Percentiles rank a stretch among this genome's conserved stretches.
These are phyloP conservation scores for Xestia rhomboidea DNA, from an alignment of 2,888 invertebrate genomes.

Conservation along the genomic window DNA sequence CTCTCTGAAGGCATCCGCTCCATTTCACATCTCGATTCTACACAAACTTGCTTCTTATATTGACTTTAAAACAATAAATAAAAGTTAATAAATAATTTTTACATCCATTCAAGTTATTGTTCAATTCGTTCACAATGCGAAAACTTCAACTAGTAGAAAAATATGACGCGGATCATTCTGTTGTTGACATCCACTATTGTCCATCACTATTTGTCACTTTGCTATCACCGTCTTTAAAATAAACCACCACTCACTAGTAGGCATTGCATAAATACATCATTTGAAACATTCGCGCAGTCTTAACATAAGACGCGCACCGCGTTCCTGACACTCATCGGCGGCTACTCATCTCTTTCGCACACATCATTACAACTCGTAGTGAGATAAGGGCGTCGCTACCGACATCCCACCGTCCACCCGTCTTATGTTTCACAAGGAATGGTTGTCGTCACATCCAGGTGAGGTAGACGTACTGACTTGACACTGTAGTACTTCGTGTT, in stretches of 20 bases:
- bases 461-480: constrained; percentile 58
- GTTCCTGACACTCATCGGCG: constrained; percentile 57
- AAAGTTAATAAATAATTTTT: constrained; percentile 80
- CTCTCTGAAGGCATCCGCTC: constrained; percentile 74
- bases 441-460: constrained; percentile 53
- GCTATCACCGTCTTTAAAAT: constrained; percentile 78
- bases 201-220: constrained; percentile 81
- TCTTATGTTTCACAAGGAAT: constrained; percentile 58
- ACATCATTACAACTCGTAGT: constrained; percentile 42
- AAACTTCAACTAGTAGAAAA: constrained; percentile 81
- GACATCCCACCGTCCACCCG: constrained; percentile 58
- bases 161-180: constrained; percentile 74
- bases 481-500: constrained; percentile 32
- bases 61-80: constrained; percentile 83
- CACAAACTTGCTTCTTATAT: constrained; percentile 71
- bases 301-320: constrained; percentile 79
- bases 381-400: constrained; percentile 53
- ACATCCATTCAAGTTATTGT: constrained; percentile 78
- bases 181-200: constrained; percentile 62
- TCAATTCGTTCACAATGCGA: constrained; percentile 80
- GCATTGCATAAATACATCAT: constrained; percentile 80
- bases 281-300: constrained; percentile 74
- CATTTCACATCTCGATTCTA: constrained; percentile 65
- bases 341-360: constrained; percentile 60
- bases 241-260: constrained; percentile 69